Conservation (phyloP, 2,888 invertebrate genomes). For the Andrena marginata region DNA sequence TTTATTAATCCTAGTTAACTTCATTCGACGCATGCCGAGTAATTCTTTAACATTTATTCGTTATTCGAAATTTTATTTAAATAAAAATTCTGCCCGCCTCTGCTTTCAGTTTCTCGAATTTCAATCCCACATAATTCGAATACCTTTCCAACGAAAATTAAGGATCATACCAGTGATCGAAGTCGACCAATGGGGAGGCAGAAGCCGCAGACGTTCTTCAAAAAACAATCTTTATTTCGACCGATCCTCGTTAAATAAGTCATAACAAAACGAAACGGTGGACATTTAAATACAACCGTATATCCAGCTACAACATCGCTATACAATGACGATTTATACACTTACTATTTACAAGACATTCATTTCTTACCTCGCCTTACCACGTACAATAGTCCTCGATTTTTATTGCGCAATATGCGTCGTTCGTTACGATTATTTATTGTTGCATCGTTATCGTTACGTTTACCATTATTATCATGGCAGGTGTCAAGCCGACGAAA, state of each 20-base stretch:
- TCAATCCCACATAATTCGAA: no score
- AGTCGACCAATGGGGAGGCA: neutral
- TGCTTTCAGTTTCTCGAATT: no score
- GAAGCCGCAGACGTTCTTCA: slow-evolving; percentile 11
- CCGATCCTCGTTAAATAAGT: slow-evolving; percentile 70
- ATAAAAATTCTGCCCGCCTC: no score
- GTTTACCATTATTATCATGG: slow-evolving; percentile 31
- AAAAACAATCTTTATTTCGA: slow-evolving; percentile 77
- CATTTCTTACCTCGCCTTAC: slow-evolving; percentile 32
- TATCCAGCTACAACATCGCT: slow-evolving; percentile 63
- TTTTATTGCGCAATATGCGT: slow-evolving; percentile 52
- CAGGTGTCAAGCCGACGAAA: slow-evolving; percentile 10
- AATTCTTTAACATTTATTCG: no score
- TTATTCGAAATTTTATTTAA: no score
- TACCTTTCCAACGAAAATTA: neutral
- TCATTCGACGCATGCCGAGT: no score
- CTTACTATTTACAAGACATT: slow-evolving; percentile 77
- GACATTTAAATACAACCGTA: slow-evolving; percentile 76
- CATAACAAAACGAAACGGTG: slow-evolving; percentile 75
- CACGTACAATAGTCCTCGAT: slow-evolving; percentile 39
- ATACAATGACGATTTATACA: slow-evolving; percentile 71
- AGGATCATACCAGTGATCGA: neutral
- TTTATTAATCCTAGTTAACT: no score
- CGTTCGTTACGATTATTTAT: slow-evolving; percentile 49
- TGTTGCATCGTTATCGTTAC: slow-evolving; percentile 28